phyloP scores from a whole-genome alignment of 2,113 vertebrate species.

The Cnemophilus loriae region DNA sequence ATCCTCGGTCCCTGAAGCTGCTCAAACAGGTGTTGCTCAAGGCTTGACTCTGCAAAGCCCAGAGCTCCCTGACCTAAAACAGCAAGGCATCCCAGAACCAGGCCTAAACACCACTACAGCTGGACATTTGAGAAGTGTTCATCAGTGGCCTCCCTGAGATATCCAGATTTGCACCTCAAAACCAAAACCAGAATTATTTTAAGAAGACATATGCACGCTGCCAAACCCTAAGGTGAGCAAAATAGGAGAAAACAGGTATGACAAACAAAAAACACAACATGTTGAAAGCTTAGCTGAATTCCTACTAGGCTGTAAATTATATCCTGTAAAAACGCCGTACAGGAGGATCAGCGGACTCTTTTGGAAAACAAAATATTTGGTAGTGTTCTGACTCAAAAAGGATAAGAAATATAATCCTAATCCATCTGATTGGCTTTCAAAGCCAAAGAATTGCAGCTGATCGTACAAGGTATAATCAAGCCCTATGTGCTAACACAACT shows the following conservation, averaged over 20 bases:
- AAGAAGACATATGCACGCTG: not conserved
- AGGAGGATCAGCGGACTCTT: not conserved
- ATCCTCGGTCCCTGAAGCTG: not conserved
- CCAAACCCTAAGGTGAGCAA: not conserved
- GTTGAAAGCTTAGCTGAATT: not conserved
- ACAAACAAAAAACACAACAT: not conserved
- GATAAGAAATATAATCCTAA: not conserved
- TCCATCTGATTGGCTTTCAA: not conserved
- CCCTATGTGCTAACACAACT: not conserved
- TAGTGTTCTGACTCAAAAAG: not conserved
- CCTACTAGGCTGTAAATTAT: not conserved
- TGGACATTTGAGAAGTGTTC: not conserved
- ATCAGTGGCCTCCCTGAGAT: not conserved
- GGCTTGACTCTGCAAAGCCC: not conserved
- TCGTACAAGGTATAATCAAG: not conserved
- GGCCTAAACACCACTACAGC: not conserved
- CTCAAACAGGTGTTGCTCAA: not conserved
- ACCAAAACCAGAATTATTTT: not conserved
- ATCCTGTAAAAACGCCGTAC: not conserved
- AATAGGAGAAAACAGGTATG: not conserved
- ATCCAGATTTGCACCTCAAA: not conserved
- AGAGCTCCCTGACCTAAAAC: not conserved
- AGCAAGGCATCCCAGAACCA: not conserved
- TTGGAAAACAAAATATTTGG: not conserved
- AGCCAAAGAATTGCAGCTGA: not conserved